Evolutionary conservation across 2,113 vertebrate genomes (phyloP), one percentile per base, ranked within the genome.

Genomic region (Scalopus aquaticus): DNA sequence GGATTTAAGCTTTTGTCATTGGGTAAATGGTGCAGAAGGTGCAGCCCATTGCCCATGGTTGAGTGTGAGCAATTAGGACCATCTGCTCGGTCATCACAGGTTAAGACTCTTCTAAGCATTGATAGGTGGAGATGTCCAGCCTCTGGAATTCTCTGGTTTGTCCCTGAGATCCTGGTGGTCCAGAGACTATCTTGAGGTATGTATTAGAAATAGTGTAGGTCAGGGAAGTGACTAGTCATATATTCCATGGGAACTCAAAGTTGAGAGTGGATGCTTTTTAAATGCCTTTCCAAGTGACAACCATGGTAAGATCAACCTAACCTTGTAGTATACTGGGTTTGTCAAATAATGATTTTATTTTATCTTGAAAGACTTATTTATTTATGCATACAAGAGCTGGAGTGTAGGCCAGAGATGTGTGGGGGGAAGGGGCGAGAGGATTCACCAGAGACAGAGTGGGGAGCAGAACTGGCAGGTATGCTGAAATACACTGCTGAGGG

Each of bases 1-100:
- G 70, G 26, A 81, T 81, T 70, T 24, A 91, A 44, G 19, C 82
- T 90, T 73, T 95, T 94, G 62, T 90, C 44, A 60, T 65, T 54
- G 58, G 49, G 35, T 49, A 73, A 56, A 83, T 58, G 19, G 2
- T 42, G 9, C 70, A 22, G 62, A 93, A 89, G 51, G 90, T 35
- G 49, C 42, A 95, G 58, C 9, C 32, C 28, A 44, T 60, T 16
- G 30, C 17, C 32, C 56, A 62, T 67, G 46, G 37, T 76, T 56
- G 79, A 44, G 79, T 86, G 1, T 96, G 64, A 96, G 32, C n/a
- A 72, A 69, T 78, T 58, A 70, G 51, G 62, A n/a, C 28, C 17
- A 51, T 86, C 56, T 91, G 19, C 8, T 64, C 46, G 20, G 60
- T 69, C 73, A 46, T 64, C 2, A 2, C 5, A 5, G 2, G 7